phyloP scores from a whole-genome alignment of 2,888 invertebrate species.

The Enchytraeus crypticus region DNA sequence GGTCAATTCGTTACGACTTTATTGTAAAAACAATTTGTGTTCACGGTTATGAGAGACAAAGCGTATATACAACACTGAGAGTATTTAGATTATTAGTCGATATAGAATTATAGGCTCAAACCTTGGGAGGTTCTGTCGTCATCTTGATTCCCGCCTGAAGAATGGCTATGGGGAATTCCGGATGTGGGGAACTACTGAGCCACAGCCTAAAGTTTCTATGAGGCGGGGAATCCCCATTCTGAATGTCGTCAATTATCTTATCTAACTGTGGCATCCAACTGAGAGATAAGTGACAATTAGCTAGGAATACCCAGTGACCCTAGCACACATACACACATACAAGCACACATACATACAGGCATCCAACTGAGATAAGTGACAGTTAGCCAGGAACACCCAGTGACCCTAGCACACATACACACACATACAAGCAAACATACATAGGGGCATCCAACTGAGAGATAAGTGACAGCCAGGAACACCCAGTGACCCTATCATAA shows the following conservation, averaged over 20 bases:
- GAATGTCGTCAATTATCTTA: slow-evolving; percentile 69
- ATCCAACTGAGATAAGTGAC: no score
- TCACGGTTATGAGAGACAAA: no score
- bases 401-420: no score
- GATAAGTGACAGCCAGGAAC: slow-evolving; percentile 82
- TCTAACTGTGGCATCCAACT: slow-evolving; percentile 77
- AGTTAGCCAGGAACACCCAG: not conserved
- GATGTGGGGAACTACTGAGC: slow-evolving; percentile 79
- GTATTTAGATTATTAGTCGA: no score
- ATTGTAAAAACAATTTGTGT: no score
- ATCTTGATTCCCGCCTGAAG: slow-evolving; percentile 80
- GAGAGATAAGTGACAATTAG: slow-evolving; percentile 78
- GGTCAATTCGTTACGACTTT: no score
- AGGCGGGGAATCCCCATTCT: slow-evolving; percentile 60
- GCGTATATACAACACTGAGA: no score
- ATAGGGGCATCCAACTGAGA: slow-evolving; percentile 76
- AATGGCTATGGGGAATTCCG: slow-evolving; percentile 73
- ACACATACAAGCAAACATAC: no score
- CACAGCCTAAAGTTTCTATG: slow-evolving; percentile 73
- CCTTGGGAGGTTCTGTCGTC: slow-evolving; percentile 85
- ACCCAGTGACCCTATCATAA: slow-evolving; percentile 65
- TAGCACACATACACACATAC: slow-evolving; percentile 23
- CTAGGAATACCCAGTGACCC: slow-evolving; percentile 80
- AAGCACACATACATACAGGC: no score
- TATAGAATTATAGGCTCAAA: no score